Percentiles rank a stretch among this genome's conserved stretches.
phyloP scores from a whole-genome alignment of 2,113 vertebrate species.

The Lagopus muta region DNA sequence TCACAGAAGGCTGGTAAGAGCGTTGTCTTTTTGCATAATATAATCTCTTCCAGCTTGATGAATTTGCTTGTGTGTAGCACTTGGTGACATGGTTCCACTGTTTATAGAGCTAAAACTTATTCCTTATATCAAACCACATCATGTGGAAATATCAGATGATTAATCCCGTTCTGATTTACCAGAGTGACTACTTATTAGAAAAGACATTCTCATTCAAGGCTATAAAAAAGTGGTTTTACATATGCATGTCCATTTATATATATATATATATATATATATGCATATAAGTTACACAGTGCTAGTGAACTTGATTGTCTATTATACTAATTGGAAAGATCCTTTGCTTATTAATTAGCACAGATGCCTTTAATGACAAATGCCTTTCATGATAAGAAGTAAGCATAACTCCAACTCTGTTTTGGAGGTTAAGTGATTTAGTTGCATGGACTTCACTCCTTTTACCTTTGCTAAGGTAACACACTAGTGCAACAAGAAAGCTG shows the following conservation, averaged over 20 bases:
- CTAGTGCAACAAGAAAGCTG: background rate
- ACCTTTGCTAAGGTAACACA: background rate
- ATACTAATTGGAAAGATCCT: background rate
- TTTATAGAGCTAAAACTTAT: background rate
- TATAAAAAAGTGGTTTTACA: background rate
- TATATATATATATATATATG: too few relatives aligned
- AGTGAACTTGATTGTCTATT: background rate
- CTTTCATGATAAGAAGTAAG: background rate
- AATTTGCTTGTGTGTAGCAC: background rate
- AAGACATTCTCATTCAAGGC: background rate
- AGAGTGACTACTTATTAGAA: background rate
- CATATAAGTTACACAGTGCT: background rate
- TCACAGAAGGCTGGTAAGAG: background rate
- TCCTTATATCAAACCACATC: background rate
- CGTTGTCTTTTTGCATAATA: background rate
- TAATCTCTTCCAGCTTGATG: background rate
- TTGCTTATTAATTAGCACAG: background rate
- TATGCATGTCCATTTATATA: background rate
- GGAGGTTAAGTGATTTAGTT: background rate
- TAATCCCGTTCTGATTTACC: background rate
- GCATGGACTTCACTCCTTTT: background rate
- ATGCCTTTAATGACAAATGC: background rate
- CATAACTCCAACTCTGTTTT: background rate
- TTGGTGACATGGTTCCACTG: background rate
- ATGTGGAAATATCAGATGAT: background rate